Percentiles rank a stretch among this genome's conserved stretches.
Evolutionary conservation across 2,113 vertebrate species (phyloP).

Genomic region (Callithrix jacchus): DNA sequence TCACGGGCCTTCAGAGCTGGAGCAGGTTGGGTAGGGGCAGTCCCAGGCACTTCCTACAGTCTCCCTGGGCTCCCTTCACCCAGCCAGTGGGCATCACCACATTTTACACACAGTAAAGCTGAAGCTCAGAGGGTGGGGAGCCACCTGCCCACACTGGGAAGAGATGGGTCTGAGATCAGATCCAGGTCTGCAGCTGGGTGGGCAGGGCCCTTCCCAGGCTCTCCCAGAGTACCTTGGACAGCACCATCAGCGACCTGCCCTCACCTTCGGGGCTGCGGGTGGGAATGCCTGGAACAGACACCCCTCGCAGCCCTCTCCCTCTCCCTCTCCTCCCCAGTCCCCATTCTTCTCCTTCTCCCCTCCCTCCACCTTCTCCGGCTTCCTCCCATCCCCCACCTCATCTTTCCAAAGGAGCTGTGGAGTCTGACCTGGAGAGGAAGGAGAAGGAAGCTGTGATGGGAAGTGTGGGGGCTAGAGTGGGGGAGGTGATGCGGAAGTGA

Average conservation of each 20-base stretch:
- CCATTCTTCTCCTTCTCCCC: background rate
- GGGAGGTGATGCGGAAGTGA: background rate
- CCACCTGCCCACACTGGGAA: background rate
- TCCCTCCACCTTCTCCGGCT: background rate
- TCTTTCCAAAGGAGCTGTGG: background rate
- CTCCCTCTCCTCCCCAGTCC: background rate
- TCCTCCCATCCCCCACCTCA: background rate
- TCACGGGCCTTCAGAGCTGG: background rate
- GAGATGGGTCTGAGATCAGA: background rate
- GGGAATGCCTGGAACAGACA: too few relatives aligned
- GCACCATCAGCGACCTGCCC: background rate
- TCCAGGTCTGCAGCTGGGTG: background rate
- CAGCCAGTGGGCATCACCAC: background rate
- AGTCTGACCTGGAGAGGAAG: background rate
- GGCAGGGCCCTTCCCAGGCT: background rate
- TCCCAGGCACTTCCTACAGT: background rate
- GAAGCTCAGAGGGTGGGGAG: background rate
- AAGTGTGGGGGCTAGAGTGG: background rate
- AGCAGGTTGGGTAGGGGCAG: background rate
- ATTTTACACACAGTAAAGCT: background rate
- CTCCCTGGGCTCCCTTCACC: background rate
- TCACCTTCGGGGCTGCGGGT: accelerated
- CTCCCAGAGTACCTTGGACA: slow-evolving; percentile 54
- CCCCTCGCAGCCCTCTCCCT: background rate
- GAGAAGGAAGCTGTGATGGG: background rate